Base-by-base conservation (phyloP, 2,797 vertebrate species). In the Serranus cabrilla region DNA sequence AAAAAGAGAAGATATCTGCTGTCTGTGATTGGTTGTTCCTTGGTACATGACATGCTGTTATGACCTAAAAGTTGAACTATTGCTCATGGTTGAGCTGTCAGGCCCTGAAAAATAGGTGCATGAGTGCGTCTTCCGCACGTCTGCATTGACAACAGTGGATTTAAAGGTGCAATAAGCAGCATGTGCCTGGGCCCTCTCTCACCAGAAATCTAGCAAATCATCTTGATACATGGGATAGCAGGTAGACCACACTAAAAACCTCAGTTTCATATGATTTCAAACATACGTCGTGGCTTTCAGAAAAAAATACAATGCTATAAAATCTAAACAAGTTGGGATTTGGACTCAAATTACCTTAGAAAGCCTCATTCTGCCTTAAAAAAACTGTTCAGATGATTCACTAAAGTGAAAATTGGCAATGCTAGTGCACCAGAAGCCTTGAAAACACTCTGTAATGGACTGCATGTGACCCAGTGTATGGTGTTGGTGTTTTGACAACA, bases 401-500 rank as follows among this genome's bases (percentile, higher is more conserved):
- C 14, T 64, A 64, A 31, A 52, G n/a, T n/a, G 3, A 2, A 67
- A 55, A 60, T 9, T 1, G 17, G 11, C 54, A 49, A 16, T 23
- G 31, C 40, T 57, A 34, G 4, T 40, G 20, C 21, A 54, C 21
- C 31, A 46, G 23, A 13, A n/a, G 46, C 34, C 11, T 18, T 69
- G 1, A n/a, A 18, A 74, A 25, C 54, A 45, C 49, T 3, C 55
- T 3, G 23, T 51, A 56, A 74, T 37, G 39, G 1, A 16, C 62
- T 21, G 47, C 11, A 1, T 49, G 68, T 39, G 43, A 54, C 65
- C 55, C 54, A 76, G 82, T 70, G 69, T 75, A 56, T 55, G n/a
- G 21, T 57, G 45, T 14, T 14, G 49, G 2, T 87, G 85, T 86
- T 91, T 68, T 86, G 84, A 88, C 88, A 90, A 84, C 83, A 87